These are phyloP conservation scores for Drosophila algonquin DNA, from an alignment of 2,888 invertebrate species.

Conservation along the genomic window DNA sequence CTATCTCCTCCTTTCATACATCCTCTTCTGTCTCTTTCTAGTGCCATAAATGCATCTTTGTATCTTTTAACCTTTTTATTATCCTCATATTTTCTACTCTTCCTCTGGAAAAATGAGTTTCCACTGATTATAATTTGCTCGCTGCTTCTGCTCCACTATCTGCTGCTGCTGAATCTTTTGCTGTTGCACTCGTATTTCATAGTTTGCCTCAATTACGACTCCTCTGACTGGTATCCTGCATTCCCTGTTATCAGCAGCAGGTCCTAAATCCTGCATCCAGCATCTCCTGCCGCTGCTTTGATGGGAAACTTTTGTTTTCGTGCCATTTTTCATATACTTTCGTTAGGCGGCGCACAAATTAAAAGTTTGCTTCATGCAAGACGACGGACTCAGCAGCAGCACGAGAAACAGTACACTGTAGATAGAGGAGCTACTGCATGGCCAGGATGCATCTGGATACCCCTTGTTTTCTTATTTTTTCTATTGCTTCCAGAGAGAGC, in stretches of 20 bases:
- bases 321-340: slow-evolving; percentile 59
- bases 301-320: slow-evolving; percentile 33
- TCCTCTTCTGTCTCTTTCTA: background rate
- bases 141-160: background rate
- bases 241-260: background rate
- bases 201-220: slow-evolving; percentile 45
- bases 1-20: background rate
- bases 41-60: background rate
- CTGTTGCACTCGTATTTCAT: slow-evolving; percentile 40
- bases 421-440: background rate
- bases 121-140: slow-evolving; percentile 43
- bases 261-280: slow-evolving; percentile 3
- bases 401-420: background rate
- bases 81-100: slow-evolving; percentile 22
- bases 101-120: background rate
- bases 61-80: slow-evolving; percentile 13
- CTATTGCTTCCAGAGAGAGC: slow-evolving; percentile 30
- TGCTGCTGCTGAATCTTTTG: slow-evolving; percentile 20
- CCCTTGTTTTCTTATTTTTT: slow-evolving; percentile 22
- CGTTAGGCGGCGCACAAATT: slow-evolving; percentile 39
- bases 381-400: slow-evolving; percentile 24
- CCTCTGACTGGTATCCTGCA: slow-evolving; percentile 1
- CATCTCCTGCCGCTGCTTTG: slow-evolving; percentile 12
- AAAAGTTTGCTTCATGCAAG: slow-evolving; percentile 44
- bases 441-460: background rate